Evolutionary conservation across 2,113 vertebrate genomes (phyloP).

Genomic region (Taxidea taxus): DNA sequence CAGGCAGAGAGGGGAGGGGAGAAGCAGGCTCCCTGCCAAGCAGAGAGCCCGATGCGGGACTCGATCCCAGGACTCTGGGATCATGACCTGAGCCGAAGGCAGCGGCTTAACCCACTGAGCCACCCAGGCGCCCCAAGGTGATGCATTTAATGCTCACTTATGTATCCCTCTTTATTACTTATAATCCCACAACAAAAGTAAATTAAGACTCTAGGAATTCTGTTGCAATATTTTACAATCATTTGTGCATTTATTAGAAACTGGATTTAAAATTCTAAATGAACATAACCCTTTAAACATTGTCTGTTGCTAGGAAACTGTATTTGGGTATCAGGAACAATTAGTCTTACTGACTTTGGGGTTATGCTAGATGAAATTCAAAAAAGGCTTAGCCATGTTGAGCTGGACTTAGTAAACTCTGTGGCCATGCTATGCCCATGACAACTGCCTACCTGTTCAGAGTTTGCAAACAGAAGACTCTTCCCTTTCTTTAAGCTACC

Average conservation of each 20-base stretch:
- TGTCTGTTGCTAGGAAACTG: not conserved
- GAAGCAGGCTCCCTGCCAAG: too few species aligned
- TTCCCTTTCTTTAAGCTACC: not conserved
- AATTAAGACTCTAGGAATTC: conserved; percentile 6
- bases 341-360: not conserved
- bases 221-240: not conserved
- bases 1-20: too few species aligned
- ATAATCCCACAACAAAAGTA: conserved; percentile 3
- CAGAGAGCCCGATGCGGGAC: too few species aligned
- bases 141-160: not conserved
- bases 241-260: not conserved
- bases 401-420: not conserved
- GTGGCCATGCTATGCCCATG: not conserved
- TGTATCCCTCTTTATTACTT: not conserved
- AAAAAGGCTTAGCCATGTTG: not conserved
- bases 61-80: too few species aligned
- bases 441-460: not conserved
- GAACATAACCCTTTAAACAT: not conserved
- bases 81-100: too few species aligned
- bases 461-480: not conserved
- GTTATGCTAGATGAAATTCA: not conserved
- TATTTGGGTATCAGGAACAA: not conserved
- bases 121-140: too few species aligned
- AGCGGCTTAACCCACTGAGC: too few species aligned
- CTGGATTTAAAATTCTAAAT: conserved; percentile 32